These are phyloP conservation scores for Drosophila sturtevanti DNA, from an alignment of 1,140 invertebrate genomes.

Conservation along the genomic window DNA sequence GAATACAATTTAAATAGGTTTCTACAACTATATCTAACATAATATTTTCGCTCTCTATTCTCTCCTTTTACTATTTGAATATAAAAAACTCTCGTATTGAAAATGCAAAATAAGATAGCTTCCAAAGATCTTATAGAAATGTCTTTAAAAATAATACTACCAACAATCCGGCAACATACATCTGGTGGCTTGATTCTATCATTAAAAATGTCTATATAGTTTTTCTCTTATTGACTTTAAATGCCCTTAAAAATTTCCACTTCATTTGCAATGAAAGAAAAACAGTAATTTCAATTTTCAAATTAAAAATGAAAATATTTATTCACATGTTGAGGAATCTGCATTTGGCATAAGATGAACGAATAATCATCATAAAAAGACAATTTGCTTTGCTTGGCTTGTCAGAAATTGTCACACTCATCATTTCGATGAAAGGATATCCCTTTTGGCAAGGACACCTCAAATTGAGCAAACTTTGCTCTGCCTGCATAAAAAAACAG, in stretches of 20 bases:
- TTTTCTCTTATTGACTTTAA: too few species aligned
- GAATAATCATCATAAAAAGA: neutral
- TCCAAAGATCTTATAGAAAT: too few species aligned
- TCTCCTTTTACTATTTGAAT: too few species aligned
- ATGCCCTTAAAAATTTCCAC: neutral
- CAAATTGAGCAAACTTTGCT: conserved; percentile 36
- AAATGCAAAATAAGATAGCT: too few species aligned
- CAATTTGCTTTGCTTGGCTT: conserved; percentile 1
- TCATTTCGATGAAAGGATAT: conserved; percentile 13
- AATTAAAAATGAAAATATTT: neutral
- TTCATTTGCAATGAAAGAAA: neutral
- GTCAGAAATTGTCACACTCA: conserved; percentile 25
- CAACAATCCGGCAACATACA: too few species aligned
- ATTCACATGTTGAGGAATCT: neutral
- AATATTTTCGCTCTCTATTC: too few species aligned
- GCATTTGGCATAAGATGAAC: neutral
- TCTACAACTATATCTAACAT: too few species aligned
- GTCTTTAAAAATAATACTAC: too few species aligned
- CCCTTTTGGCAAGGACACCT: conserved; percentile 35
- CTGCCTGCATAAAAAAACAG: conserved; percentile 26
- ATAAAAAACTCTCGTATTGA: too few species aligned
- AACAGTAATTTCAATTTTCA: neutral
- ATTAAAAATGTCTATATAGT: too few species aligned
- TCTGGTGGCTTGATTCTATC: too few species aligned
- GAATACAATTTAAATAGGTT: too few species aligned